Evolutionary conservation across 2,797 vertebrate species (phyloP).

Genomic region (Micrastur ruficollis): DNA sequence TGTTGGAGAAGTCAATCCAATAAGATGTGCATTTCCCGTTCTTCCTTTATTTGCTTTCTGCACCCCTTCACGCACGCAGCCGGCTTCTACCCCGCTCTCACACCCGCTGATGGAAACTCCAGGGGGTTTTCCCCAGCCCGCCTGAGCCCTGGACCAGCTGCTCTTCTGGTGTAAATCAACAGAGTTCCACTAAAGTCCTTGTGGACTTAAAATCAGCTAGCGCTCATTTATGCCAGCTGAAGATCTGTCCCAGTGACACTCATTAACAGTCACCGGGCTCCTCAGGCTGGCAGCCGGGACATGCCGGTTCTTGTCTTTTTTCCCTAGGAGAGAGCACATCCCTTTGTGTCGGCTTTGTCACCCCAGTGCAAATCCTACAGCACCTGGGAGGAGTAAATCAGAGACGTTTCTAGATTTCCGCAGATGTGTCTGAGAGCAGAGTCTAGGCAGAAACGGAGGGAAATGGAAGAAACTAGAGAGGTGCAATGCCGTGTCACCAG

Average conservation of each 20-base stretch:
- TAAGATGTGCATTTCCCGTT: neutral
- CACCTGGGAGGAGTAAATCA: neutral
- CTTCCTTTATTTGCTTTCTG: neutral
- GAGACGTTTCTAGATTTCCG: neutral
- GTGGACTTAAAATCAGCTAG: neutral
- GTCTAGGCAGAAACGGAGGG: neutral
- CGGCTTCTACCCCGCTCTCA: neutral
- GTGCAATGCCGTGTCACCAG: neutral
- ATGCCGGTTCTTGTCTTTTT: neutral
- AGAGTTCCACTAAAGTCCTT: accelerated
- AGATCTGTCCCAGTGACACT: neutral
- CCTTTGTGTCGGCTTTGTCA: neutral
- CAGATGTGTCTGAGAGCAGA: neutral
- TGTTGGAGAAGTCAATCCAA: neutral
- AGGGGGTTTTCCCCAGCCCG: neutral
- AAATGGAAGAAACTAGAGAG: neutral
- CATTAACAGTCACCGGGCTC: neutral
- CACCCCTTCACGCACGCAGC: neutral
- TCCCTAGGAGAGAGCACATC: neutral
- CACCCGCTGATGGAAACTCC: neutral
- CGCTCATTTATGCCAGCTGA: neutral
- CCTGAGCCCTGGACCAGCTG: neutral
- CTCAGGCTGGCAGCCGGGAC: neutral
- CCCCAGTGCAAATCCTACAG: neutral
- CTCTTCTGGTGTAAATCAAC: neutral